phyloP scores from a whole-genome alignment of 2,888 invertebrate genomes.

The Altica lythri region DNA sequence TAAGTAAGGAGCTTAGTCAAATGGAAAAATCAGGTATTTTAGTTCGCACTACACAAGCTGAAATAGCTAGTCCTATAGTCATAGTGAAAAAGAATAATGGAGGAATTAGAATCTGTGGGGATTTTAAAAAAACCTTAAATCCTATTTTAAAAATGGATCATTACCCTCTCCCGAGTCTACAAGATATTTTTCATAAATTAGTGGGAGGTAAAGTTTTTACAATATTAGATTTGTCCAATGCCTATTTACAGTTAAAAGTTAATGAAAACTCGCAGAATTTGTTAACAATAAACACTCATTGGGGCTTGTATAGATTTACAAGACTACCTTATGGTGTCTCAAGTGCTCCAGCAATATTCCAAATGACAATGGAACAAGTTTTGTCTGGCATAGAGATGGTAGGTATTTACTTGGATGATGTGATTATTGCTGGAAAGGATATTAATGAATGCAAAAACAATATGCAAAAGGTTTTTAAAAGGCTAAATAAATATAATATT shows the following conservation, averaged over 20 bases:
- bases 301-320: constrained; percentile 1
- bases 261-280: neutral
- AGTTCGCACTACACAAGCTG: neutral
- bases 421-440: constrained; percentile 2
- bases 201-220: neutral
- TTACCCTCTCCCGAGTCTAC: neutral
- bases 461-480: neutral
- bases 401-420: constrained; percentile 5
- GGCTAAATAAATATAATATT: neutral
- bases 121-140: neutral
- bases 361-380: constrained; percentile 9
- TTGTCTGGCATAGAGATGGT: constrained; percentile 4
- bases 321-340: constrained; percentile 13
- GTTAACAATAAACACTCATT: constrained; percentile 10
- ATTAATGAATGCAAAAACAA: constrained; percentile 1
- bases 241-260: neutral
- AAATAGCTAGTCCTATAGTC: neutral
- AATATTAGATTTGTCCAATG: neutral
- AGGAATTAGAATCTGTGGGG: neutral
- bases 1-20: neutral
- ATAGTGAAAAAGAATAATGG: neutral
- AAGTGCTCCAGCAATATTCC: constrained; percentile 10
- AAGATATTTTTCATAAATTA: neutral
- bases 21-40: neutral
- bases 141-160: neutral